Evolutionary conservation across 2,113 vertebrate genomes (phyloP), one percentile per base, ranked within the genome.

Genomic region (Tiliqua scincoides): DNA sequence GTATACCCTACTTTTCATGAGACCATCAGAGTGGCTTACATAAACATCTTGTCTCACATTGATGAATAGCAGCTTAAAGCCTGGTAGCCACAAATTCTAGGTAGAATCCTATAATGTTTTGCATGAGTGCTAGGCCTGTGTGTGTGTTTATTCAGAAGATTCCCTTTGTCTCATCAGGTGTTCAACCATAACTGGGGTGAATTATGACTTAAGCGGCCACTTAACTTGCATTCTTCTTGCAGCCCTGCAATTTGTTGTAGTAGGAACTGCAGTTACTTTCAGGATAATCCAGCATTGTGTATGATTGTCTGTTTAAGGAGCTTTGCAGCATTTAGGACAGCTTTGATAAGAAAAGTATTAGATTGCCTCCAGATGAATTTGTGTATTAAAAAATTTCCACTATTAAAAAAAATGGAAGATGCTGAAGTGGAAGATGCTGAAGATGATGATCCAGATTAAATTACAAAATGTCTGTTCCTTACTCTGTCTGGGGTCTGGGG

Each of bases 401-500:
- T n/a, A n/a, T n/a, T n/a, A n/a, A 48, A 48, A 48, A 48, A 48
- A 8, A 48, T 48, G 43, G 43, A 48, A 48, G 43, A 48, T 48
- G 43, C 43, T 48, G n/a, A 14, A 20, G 62, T 85, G 84, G 3
- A 61, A 62, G 67, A n/a, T 80, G 20, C 30, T 48, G 52, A 54
- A 54, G 52, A 12, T 54, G 54, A 62, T n/a, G 27, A 52, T 57
- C 62, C 72, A 15, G 61, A 54, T 77, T 32, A 62, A 86, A 86
- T 79, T 18, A 79, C 57, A 80, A 63, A 80, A 86, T 73, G 40
- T 62, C 57, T 80, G 68, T 86, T 86, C 68, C 73, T 40, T 63
- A 32, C 32, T 27, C 27, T 62, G 61, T 61, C 37, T 73, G 23
- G 57, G 63, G 10, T 72, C 54, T 62, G 72, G n/a, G 37, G 67